A percentile compares a stretch with the other conserved stretches of the same genome.
phyloP scores from a whole-genome alignment of 2,113 vertebrate genomes.

The Taurulus bubalis region DNA sequence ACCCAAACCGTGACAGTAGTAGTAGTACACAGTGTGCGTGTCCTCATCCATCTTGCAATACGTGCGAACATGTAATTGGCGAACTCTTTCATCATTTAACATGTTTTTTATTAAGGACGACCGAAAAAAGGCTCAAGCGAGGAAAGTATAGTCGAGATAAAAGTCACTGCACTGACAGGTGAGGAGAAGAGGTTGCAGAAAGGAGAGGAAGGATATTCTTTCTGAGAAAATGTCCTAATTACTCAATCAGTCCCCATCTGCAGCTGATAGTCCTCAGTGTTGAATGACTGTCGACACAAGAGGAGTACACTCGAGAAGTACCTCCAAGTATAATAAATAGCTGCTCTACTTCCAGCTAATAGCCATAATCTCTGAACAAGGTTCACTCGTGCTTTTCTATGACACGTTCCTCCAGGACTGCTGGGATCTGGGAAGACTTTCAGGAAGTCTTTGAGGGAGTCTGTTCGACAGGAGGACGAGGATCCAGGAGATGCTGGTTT shows the following conservation, averaged over 20 bases:
- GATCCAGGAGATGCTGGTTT: slow-evolving; percentile 58
- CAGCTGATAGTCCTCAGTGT: neutral
- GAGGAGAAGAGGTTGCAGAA: neutral
- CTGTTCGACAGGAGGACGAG: slow-evolving; percentile 80
- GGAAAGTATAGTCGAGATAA: neutral
- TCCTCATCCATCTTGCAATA: neutral
- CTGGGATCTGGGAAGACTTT: slow-evolving; percentile 79
- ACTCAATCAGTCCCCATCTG: neutral
- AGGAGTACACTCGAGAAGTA: neutral
- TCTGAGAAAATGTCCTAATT: neutral
- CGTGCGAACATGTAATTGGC: neutral
- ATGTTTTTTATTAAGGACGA: neutral
- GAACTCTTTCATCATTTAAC: neutral
- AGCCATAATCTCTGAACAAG: neutral
- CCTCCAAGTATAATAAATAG: neutral
- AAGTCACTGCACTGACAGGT: neutral
- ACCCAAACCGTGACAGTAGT: no score
- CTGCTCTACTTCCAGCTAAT: neutral
- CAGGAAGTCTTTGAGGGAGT: slow-evolving; percentile 82
- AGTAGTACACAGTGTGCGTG: neutral
- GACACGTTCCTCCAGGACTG: slow-evolving; percentile 68
- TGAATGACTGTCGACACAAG: neutral
- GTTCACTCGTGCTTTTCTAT: neutral
- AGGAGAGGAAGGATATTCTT: neutral
- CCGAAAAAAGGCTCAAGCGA: neutral